phyloP scores from a whole-genome alignment of 2,888 invertebrate genomes.

The Andrena hattorfiana region DNA sequence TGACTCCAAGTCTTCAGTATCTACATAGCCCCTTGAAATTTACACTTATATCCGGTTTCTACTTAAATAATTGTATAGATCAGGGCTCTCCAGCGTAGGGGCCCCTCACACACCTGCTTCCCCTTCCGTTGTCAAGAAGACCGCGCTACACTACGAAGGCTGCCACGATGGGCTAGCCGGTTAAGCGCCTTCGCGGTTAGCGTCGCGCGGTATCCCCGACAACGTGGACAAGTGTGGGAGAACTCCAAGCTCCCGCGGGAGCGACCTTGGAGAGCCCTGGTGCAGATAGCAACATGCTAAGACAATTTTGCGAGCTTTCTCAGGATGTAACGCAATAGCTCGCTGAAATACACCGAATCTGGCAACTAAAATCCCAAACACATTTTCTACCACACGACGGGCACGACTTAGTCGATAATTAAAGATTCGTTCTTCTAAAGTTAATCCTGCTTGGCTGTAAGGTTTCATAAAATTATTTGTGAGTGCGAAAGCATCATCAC shows the following conservation, averaged over 20 bases:
- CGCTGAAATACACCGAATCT: not conserved
- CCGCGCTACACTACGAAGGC: too few species aligned
- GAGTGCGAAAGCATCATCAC: not conserved
- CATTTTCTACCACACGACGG: not conserved
- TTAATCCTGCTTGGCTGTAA: not conserved
- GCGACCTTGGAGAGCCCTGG: too few species aligned
- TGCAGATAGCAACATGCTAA: conserved; percentile 4
- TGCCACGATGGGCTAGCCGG: too few species aligned
- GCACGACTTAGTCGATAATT: not conserved
- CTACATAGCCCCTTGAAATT: not conserved
- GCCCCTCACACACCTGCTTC: too few species aligned
- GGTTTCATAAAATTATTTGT: not conserved
- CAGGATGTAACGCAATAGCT: not conserved
- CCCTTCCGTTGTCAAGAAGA: too few species aligned
- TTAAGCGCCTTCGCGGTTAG: too few species aligned
- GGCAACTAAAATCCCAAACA: not conserved
- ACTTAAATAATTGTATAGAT: not conserved
- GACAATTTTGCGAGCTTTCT: not conserved
- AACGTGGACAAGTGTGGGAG: too few species aligned
- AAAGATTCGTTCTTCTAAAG: not conserved
- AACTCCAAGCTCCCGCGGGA: too few species aligned
- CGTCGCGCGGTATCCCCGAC: too few species aligned
- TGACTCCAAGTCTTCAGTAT: not conserved
- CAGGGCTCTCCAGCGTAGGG: too few species aligned
- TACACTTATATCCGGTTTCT: not conserved